Base-by-base conservation (phyloP, 2,113 vertebrate species). In the Strigops habroptila region DNA sequence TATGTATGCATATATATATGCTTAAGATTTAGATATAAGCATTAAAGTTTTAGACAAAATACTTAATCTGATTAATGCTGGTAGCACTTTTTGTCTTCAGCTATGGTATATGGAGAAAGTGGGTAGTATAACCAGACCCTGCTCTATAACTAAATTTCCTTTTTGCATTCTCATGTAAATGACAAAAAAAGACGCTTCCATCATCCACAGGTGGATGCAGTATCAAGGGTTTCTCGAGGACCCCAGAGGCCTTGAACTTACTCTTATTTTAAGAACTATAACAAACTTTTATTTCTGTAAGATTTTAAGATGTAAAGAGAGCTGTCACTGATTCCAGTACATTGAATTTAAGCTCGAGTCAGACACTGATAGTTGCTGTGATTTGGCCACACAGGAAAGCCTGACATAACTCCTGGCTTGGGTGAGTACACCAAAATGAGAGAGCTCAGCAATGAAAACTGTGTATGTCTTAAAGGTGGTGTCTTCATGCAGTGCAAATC, bases 371-470 rank as follows among this genome's bases (percentile, higher is more conserved):
- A 21, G 35, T 37, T 4, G 31, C 18, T 5, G 0, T 27, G 48
- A 88, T 30, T 5, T 62, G 16, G 3, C 24, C 35, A 7, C 1
- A 0, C 30, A 59, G 52, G 35, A 83, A 78, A 73, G 14, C 52
- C 35, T 76, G 65, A 22, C 0, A 1, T 48, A 44, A 49, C 48
- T 88, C 1, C 0, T 52, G 24, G 37, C 28, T 60, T 49, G 46
- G 18, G 14, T 44, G 33, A 75, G 18, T 16, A 30, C 44, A 49
- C 9, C 55, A n/a, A 69, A 82, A 62, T 7, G 14, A 70, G 62
- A 46, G 63, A 67, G 5, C 48, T 89, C 39, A 82, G 39, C 52
- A 37, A 31, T 23, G 23, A 67, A 95, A 14, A 18, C 43, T 37
- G 27, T 33, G 2, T 52, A 12, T 3, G 2, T 43, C 76, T 51